These are phyloP conservation scores for Octodonta nipae DNA, from an alignment of 2,888 invertebrate species.

Conservation along the genomic window DNA sequence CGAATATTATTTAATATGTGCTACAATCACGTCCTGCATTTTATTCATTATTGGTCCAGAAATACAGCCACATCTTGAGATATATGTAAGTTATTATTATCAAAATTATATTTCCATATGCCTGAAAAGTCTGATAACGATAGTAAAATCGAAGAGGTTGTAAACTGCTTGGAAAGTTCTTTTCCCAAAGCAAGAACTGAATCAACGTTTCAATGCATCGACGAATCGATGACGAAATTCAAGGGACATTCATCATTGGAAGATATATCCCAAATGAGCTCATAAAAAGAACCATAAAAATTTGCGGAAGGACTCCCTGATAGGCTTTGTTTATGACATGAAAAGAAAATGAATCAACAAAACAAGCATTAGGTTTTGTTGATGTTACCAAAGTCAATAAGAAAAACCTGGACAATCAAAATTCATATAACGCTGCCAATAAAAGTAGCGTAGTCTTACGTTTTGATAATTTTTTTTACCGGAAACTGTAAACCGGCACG, in stretches of 20 bases:
- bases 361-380: not conserved
- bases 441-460: too few species aligned
- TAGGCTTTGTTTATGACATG: not conserved
- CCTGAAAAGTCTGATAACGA: not conserved
- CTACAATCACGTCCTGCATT: too few species aligned
- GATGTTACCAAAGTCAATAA: not conserved
- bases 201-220: constrained; percentile 3
- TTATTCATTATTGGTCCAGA: too few species aligned
- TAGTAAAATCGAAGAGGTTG: not conserved
- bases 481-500: too few species aligned
- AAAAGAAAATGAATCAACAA: not conserved
- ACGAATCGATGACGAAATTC: constrained; percentile 3
- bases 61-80: too few species aligned
- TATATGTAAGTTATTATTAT: too few species aligned
- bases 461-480: too few species aligned
- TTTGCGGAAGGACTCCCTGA: not conserved
- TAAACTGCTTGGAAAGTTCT: not conserved
- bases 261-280: too few species aligned
- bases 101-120: too few species aligned
- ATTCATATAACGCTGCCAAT: too few species aligned
- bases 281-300: not conserved
- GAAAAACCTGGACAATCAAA: not conserved
- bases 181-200: constrained; percentile 2
- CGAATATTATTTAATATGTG: too few species aligned
- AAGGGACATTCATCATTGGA: constrained; percentile 1